phyloP scores from a whole-genome alignment of 2,888 invertebrate genomes.

The Drosophila infuscata region DNA sequence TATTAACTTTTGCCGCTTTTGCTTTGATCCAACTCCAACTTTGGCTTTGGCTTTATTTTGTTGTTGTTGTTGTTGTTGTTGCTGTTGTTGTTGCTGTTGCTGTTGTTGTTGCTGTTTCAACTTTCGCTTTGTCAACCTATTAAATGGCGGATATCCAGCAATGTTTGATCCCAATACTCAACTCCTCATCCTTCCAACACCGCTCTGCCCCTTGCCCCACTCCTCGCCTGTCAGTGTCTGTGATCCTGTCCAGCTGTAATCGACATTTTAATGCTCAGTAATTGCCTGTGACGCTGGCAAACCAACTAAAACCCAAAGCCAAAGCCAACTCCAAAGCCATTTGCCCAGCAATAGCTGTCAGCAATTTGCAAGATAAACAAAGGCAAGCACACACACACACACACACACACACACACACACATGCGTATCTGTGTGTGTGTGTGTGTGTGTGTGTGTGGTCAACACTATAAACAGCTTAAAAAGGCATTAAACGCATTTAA shows the following conservation, averaged over 20 bases:
- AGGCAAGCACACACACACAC: not conserved
- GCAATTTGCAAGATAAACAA: slow-evolving; percentile 63
- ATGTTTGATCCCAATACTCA: slow-evolving; percentile 28
- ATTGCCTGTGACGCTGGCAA: slow-evolving; percentile 37
- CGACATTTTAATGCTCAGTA: slow-evolving; percentile 58
- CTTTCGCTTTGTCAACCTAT: slow-evolving; percentile 25
- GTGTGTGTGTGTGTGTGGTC: slow-evolving; percentile 20
- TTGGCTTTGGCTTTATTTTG: not conserved
- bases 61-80: not conserved
- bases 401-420: slow-evolving; percentile 6
- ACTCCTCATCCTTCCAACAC: too few species aligned
- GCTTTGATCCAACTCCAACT: slow-evolving; percentile 28
- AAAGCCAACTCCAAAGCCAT: slow-evolving; percentile 30
- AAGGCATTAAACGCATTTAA: slow-evolving; percentile 54
- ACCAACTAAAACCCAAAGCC: slow-evolving; percentile 19
- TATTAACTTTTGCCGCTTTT: slow-evolving; percentile 37
- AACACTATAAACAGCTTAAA: slow-evolving; percentile 69
- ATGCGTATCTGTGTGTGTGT: slow-evolving; percentile 9
- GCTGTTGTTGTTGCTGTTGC: not conserved
- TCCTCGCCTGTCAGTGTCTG: not conserved
- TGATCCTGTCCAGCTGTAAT: slow-evolving; percentile 38
- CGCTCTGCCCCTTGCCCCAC: too few species aligned
- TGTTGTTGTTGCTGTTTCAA: not conserved
- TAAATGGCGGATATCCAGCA: slow-evolving; percentile 43
- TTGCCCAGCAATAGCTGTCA: slow-evolving; percentile 29